Percentiles rank a stretch among this genome's conserved stretches.
Conservation (phyloP, 2,888 invertebrate species). For the Eugnorisma glareosa region DNA sequence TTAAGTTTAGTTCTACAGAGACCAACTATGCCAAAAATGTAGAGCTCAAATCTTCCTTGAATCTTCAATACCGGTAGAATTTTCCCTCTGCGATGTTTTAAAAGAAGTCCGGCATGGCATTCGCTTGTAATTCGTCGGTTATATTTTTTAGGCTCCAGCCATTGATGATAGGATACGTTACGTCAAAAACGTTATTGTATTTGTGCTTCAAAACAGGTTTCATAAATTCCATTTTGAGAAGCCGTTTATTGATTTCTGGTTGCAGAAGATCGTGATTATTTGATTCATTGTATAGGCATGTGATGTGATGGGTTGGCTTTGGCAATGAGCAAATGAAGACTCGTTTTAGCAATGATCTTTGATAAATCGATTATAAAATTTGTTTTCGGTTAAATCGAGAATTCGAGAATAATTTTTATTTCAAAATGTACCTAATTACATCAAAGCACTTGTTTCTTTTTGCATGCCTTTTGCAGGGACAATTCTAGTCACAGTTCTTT, state of each 20-base stretch:
- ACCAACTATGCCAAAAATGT: background rate
- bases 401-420: background rate
- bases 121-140: constrained; percentile 44
- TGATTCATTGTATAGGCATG: constrained; percentile 48
- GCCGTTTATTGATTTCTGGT: constrained; percentile 59
- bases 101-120: constrained; percentile 10
- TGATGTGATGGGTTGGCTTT: constrained; percentile 28
- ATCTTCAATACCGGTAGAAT: background rate
- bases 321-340: constrained; percentile 30
- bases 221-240: constrained; percentile 53
- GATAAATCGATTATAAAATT: constrained; percentile 32
- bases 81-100: constrained; percentile 2
- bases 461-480: background rate
- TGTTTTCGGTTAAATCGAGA: constrained; percentile 14
- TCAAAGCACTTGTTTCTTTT: background rate
- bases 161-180: constrained; percentile 59
- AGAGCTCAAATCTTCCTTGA: background rate
- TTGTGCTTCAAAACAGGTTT: constrained; percentile 62
- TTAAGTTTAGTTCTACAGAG: background rate
- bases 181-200: constrained; percentile 61
- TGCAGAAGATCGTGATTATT: constrained; percentile 61
- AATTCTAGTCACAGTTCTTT: background rate
- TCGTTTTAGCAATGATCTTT: constrained; percentile 31
- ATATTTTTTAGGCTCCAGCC: constrained; percentile 49
- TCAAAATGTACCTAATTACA: background rate